A percentile compares a stretch with the other conserved stretches of the same genome.
phyloP scores from a whole-genome alignment of 1,140 invertebrate species.

The Lanistes nyassanus region DNA sequence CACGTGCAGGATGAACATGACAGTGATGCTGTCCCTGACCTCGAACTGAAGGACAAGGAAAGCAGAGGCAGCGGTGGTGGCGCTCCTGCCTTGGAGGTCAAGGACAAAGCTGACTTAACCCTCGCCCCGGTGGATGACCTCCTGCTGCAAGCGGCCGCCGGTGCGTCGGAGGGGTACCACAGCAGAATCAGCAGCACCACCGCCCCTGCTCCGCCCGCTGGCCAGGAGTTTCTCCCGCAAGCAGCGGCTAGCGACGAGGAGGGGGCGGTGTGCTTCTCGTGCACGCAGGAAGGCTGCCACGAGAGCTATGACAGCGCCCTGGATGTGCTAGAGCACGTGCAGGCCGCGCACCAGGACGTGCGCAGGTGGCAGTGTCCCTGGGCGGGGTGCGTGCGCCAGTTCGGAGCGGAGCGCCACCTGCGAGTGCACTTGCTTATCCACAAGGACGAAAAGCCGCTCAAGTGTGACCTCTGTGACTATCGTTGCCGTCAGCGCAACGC shows the following conservation, averaged over 20 bases:
- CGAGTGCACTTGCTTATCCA: conserved; percentile 84
- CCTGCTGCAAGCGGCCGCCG: not conserved
- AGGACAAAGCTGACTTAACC: too few relatives aligned
- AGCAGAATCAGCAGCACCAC: not conserved
- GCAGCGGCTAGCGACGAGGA: conserved; percentile 27
- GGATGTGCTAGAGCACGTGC: conserved; percentile 49
- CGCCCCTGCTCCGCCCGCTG: not conserved
- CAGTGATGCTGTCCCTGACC: too few relatives aligned
- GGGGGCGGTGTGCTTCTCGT: conserved; percentile 34
- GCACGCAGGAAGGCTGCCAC: conserved; percentile 46
- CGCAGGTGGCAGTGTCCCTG: conserved; percentile 48
- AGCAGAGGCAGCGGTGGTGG: too few relatives aligned
- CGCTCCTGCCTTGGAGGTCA: not conserved
- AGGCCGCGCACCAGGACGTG: conserved; percentile 45
- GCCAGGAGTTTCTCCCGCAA: not conserved
- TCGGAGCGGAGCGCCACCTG: conserved; percentile 65
- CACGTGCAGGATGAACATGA: conserved; percentile 20
- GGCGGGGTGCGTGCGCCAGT: conserved; percentile 52
- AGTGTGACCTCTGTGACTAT: conserved; percentile 74
- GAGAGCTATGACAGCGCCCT: conserved; percentile 45
- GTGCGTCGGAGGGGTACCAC: not conserved
- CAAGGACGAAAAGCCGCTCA: conserved; percentile 84
- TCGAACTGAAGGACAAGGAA: not conserved
- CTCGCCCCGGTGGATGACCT: not conserved
- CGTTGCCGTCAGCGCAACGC: conserved; percentile 59